A percentile compares a stretch with the other conserved stretches of the same genome.
phyloP scores from a whole-genome alignment of 2,113 vertebrate species.

The Cynopterus brachyotis region DNA sequence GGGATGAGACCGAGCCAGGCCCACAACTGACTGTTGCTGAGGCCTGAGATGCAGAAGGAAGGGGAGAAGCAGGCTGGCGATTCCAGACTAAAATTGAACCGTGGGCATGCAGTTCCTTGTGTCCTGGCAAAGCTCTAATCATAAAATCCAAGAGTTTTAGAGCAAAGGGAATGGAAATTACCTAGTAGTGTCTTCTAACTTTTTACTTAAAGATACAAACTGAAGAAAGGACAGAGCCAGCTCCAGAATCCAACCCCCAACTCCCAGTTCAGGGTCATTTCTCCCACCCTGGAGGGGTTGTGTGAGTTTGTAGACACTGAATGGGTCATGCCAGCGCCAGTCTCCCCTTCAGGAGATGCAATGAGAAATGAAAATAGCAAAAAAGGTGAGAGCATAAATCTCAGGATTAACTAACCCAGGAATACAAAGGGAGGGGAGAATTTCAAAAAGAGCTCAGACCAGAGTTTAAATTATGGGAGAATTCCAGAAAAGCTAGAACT shows the following conservation, averaged over 20 bases:
- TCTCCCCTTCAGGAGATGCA: background rate
- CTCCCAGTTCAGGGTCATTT: background rate
- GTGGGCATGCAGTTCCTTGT: background rate
- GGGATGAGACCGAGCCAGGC: background rate
- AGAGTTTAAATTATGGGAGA: background rate
- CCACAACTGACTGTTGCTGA: background rate
- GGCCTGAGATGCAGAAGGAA: background rate
- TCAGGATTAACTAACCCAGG: background rate
- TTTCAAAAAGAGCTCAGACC: background rate
- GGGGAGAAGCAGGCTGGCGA: background rate
- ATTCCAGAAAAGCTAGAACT: background rate
- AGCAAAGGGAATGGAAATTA: background rate
- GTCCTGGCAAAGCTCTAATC: background rate
- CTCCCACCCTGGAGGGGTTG: accelerated
- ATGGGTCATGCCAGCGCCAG: background rate
- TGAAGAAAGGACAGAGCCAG: background rate
- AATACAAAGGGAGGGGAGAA: background rate
- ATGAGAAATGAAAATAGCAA: background rate
- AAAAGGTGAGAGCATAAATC: background rate
- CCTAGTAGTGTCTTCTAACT: background rate
- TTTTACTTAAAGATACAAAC: background rate
- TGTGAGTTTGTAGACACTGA: background rate
- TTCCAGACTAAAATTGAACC: background rate
- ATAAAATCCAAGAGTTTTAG: background rate
- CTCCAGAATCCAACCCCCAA: background rate